A percentile compares a stretch with the other conserved stretches of the same genome.
These are phyloP conservation scores for Trididemnum miniatum DNA, from an alignment of 23 tunicate species.

Conservation along the genomic window DNA sequence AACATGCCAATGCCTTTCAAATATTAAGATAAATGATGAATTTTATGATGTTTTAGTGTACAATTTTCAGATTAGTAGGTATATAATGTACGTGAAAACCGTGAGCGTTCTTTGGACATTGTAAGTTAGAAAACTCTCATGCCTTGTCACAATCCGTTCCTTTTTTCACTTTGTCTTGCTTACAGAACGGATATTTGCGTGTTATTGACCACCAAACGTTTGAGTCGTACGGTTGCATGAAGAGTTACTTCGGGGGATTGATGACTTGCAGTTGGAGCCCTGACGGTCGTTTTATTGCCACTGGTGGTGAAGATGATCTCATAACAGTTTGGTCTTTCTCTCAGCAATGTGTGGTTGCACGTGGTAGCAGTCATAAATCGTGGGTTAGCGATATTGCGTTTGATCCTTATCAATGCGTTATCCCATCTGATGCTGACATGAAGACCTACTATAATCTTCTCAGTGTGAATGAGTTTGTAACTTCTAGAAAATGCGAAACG, in stretches of 20 bases:
- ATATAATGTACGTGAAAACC: too few species aligned
- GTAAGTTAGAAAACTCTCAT: too few species aligned
- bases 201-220: conserved; percentile 67
- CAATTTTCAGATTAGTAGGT: too few species aligned
- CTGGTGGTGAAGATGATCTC: conserved; percentile 99
- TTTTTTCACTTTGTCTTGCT: too few species aligned
- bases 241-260: conserved; percentile 95
- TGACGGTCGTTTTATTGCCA: conserved; percentile 89
- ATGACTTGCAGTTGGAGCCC: conserved; percentile 96
- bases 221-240: conserved; percentile 76
- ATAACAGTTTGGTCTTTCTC: conserved; percentile 90
- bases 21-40: too few species aligned
- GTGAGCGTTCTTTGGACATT: too few species aligned
- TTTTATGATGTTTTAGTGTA: too few species aligned
- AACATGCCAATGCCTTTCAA: too few species aligned
- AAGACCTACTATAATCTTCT: conserved; percentile 54
- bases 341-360: conserved; percentile 67
- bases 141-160: too few species aligned
- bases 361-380: conserved; percentile 93
- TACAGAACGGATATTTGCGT: conserved; percentile 85
- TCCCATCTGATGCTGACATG: conserved; percentile 83
- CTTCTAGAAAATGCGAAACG: background rate
- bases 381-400: conserved; percentile 94
- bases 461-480: conserved; percentile 28
- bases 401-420: conserved; percentile 68